These are phyloP conservation scores for Mercenaria mercenaria DNA, from an alignment of 1,140 invertebrate species.

Conservation along the genomic window DNA sequence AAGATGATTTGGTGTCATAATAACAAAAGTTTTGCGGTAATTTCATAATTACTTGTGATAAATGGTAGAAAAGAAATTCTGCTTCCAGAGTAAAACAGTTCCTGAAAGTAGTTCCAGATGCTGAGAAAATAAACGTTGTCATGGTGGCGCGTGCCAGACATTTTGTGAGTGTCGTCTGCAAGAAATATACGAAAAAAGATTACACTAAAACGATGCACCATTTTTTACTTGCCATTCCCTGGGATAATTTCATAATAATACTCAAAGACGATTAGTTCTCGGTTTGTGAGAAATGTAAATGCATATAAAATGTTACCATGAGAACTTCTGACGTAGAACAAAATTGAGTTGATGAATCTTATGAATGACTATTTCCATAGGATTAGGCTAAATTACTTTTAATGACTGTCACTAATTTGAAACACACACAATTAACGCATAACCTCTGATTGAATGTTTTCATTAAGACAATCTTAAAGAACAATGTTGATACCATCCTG, in stretches of 20 bases:
- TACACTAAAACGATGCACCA: neutral
- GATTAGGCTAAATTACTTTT: too few species aligned
- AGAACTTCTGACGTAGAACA: neutral
- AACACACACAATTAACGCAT: too few species aligned
- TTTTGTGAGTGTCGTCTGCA: slow-evolving; percentile 28
- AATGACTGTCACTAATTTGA: too few species aligned
- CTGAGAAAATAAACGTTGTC: slow-evolving; percentile 25
- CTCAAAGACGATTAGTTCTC: neutral
- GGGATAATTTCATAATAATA: neutral
- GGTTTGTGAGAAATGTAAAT: neutral
- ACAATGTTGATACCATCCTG: too few species aligned
- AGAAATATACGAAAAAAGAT: neutral
- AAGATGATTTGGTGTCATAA: slow-evolving; percentile 24
- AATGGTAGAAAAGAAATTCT: neutral
- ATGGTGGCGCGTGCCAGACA: slow-evolving; percentile 35
- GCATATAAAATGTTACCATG: neutral
- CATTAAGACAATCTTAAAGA: too few species aligned
- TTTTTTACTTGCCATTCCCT: neutral
- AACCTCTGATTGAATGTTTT: too few species aligned
- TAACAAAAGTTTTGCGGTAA: neutral
- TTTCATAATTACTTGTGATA: slow-evolving; percentile 35
- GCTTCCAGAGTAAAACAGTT: neutral
- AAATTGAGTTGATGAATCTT: neutral
- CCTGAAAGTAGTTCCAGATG: slow-evolving; percentile 31
- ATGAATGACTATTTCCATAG: neutral